phyloP scores from a whole-genome alignment of 1,140 invertebrate species.

The Eriosoma lanigerum region DNA sequence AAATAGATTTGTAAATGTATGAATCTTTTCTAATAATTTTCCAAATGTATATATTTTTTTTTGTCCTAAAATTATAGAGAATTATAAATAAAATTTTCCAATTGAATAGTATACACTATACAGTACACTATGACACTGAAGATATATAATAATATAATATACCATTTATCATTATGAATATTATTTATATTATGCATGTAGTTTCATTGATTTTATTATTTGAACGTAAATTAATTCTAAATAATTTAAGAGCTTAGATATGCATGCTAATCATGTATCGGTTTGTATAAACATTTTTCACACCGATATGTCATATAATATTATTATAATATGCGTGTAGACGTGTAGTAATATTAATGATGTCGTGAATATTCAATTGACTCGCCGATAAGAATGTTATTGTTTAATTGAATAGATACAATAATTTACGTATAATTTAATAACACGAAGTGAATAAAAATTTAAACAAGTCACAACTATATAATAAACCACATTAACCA shows the following conservation, averaged over 20 bases:
- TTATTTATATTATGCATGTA: no score
- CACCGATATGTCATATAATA: slow-evolving; percentile 20
- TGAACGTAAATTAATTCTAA: not conserved
- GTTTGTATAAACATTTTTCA: slow-evolving; percentile 25
- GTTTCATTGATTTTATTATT: no score
- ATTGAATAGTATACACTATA: no score
- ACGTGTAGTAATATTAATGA: slow-evolving; percentile 21
- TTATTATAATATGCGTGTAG: not conserved
- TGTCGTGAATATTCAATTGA: slow-evolving; percentile 32
- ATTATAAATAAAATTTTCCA: no score
- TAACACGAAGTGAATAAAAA: slow-evolving; percentile 11
- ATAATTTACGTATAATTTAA: slow-evolving; percentile 26
- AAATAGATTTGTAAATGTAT: no score
- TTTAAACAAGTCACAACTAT: not conserved
- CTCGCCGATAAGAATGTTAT: slow-evolving; percentile 29
- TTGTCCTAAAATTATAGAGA: no score
- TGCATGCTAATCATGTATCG: slow-evolving; percentile 4
- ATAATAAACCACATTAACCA: not conserved
- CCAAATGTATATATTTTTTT: no score
- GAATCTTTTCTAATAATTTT: no score
- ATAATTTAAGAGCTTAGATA: not conserved
- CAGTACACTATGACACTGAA: no score
- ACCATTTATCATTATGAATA: no score
- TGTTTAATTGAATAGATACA: slow-evolving; percentile 14
- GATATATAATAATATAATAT: no score